Base-by-base conservation (phyloP, 2,113 vertebrate genomes). In the Melanotaenia duboulayi region DNA sequence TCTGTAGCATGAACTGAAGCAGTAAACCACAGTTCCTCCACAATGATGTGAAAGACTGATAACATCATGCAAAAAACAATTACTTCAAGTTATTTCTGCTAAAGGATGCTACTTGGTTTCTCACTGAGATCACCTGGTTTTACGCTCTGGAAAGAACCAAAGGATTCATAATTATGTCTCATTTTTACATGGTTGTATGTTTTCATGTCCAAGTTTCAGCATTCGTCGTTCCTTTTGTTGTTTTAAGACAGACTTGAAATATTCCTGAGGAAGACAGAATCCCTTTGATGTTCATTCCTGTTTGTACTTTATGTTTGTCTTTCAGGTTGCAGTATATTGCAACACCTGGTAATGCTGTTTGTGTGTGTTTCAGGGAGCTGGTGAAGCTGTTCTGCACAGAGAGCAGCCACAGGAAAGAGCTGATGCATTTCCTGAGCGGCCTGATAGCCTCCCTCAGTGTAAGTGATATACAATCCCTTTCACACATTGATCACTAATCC, bases 351-450 rank as follows among this genome's bases (percentile, higher is more conserved):
- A 56, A 65, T 44, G 19, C 9, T 28, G 19, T 66, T 28, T 58
- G 12, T 63, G 49, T 80, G 60, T 71, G 32, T 76, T 90, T n/a
- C 84, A 95, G 94, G 76, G 94, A 95, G 88, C 82, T 95, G 87
- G 94, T 88, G 70, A 94, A 92, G 66, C 74, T 95, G 42, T 95
- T 95, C 86, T 93, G 91, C 75, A 69, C 68, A 1, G 91, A 94
- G 49, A 86, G 23, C 46, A 71, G 56, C 68, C 87, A 88, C 81
- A 86, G 75, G 22, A 93, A 93, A 58, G 93, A 93, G 35, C 90
- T 95, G 76, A 76, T 76, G 71, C 16, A 28, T 19, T 94, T 95
- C 71, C 77, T 95, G 7, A 83, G 71, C 9, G 44, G 69, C 35
- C 82, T 95, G 56, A 86, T 93, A 50, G 58, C 80, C 12, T 87